Evolutionary conservation across 2,888 invertebrate genomes (phyloP).

Genomic region (Paralinhomoeus sp.): DNA sequence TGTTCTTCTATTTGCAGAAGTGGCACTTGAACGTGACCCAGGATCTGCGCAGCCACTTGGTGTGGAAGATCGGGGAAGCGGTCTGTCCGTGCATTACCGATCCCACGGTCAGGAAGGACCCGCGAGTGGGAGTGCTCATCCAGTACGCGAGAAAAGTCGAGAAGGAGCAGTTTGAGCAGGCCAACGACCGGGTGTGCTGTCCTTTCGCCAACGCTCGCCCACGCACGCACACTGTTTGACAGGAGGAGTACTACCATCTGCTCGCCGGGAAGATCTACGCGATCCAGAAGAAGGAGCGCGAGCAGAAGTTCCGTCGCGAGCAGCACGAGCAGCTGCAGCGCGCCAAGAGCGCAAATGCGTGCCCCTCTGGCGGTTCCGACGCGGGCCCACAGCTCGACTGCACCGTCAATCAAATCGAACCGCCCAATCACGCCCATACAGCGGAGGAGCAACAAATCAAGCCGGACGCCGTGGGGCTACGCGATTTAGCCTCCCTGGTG

Average conservation of each 20-base stretch:
- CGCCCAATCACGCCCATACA: no score
- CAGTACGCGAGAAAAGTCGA: conserved; percentile 95
- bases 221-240: conserved; percentile 4
- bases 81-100: conserved; percentile 98
- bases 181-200: conserved; percentile 54
- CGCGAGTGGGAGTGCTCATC: conserved; percentile 82
- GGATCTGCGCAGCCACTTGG: conserved; percentile 90
- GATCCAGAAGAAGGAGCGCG: conserved; percentile 76
- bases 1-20: conserved; percentile 7
- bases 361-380: no score
- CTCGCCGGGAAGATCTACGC: conserved; percentile 98
- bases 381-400: no score
- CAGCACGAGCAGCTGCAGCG: no score
- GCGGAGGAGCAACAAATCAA: no score
- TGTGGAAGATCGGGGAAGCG: conserved; percentile 96
- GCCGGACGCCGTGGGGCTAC: no score
- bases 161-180: conserved; percentile 97
- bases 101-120: no score
- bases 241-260: conserved; percentile 88
- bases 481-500: no score
- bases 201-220: neutral
- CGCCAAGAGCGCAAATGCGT: no score
- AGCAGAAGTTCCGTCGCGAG: no score
- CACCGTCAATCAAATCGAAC: no score
- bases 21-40: conserved; percentile 43